Conservation (phyloP, 2,797 vertebrate genomes). For the Acomys russatus region DNA sequence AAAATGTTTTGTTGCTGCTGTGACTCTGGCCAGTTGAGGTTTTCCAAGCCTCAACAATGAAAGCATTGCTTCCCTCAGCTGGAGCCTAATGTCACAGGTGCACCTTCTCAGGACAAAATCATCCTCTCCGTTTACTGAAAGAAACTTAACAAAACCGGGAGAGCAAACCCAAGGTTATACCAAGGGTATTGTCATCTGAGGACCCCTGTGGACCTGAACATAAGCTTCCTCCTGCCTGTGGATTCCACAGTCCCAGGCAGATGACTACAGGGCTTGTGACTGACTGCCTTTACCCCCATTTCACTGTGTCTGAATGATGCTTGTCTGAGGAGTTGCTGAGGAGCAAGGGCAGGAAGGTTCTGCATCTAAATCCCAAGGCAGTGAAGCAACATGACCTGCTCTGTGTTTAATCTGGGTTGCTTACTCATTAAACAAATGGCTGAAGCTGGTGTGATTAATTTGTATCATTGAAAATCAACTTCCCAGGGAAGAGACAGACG, state of each 20-base stretch:
- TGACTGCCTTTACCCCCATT: background rate
- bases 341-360: background rate
- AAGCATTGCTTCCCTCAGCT: slow-evolving; percentile 54
- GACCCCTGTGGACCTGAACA: background rate
- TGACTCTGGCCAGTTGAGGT: slow-evolving; percentile 15
- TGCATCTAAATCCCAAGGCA: slow-evolving; percentile 17
- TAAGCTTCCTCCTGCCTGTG: background rate
- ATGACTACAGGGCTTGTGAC: background rate
- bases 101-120: slow-evolving; percentile 42
- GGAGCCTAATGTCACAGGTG: slow-evolving; percentile 66
- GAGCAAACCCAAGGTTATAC: slow-evolving; percentile 53
- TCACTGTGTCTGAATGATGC: background rate
- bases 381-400: background rate
- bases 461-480: background rate
- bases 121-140: slow-evolving; percentile 29
- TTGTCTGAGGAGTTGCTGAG: background rate
- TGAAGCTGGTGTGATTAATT: background rate
- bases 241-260: background rate
- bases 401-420: background rate
- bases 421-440: background rate
- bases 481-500: background rate
- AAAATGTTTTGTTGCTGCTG: slow-evolving; percentile 38
- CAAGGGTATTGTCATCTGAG: background rate
- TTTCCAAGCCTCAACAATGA: slow-evolving; percentile 56
- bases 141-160: slow-evolving; percentile 54